A percentile compares a stretch with the other conserved stretches of the same genome.
These are phyloP conservation scores for Stichodactyla mertensii DNA, from an alignment of 64 coral and sea anemone genomes.

Conservation along the genomic window DNA sequence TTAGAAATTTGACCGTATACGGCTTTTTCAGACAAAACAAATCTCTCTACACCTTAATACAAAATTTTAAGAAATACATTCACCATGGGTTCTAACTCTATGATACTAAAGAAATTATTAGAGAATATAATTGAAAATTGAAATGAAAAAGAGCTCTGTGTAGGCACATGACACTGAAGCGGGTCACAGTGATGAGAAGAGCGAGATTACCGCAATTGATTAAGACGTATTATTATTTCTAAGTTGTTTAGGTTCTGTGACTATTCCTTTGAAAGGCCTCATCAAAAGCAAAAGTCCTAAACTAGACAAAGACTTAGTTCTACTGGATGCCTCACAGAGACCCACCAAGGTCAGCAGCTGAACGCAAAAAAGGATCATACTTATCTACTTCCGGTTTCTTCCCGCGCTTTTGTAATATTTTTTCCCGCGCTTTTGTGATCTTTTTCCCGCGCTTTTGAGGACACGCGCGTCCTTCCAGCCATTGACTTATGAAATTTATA, in stretches of 20 bases:
- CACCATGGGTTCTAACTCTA: too few relatives aligned
- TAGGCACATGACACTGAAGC: too few relatives aligned
- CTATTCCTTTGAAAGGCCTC: neutral
- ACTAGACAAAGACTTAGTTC: slow-evolving; percentile 5
- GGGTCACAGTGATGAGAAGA: too few relatives aligned
- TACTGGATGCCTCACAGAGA: slow-evolving; percentile 19
- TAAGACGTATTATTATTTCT: neutral
- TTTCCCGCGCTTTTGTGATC: neutral
- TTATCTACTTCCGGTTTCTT: neutral
- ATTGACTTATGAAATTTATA: too few relatives aligned
- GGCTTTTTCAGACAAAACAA: too few relatives aligned
- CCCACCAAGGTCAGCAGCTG: neutral
- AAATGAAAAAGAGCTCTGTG: too few relatives aligned
- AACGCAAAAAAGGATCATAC: neutral
- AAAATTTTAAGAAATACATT: too few relatives aligned
- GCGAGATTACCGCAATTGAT: neutral
- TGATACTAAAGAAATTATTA: too few relatives aligned
- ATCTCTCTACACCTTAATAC: too few relatives aligned
- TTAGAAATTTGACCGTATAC: too few relatives aligned
- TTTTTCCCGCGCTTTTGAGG: neutral
- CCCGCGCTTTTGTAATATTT: neutral
- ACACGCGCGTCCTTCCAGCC: neutral
- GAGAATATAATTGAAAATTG: too few relatives aligned
- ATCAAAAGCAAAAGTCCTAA: slow-evolving; percentile 17
- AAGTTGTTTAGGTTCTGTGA: slow-evolving; percentile 8